Evolutionary conservation across 2,888 invertebrate genomes (phyloP), one percentile per base, ranked within the genome.

Genomic region (Cantharis lateralis): DNA sequence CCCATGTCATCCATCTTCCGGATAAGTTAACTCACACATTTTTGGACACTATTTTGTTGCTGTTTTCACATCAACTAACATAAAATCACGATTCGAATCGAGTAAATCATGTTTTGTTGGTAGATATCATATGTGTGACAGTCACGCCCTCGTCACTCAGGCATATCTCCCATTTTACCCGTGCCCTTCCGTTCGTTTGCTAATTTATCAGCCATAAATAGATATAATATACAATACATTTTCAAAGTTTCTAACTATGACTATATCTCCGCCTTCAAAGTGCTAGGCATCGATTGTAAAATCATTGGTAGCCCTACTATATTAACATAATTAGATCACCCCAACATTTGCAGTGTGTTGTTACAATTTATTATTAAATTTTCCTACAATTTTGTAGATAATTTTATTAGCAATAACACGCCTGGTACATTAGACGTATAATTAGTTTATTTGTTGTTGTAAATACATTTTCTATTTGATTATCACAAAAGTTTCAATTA

Each of bases 61-160:
- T 76, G 76, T 76, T 77, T 77, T 79, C 79, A 81, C 79, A 78
- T 75, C 79, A 74, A 79, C 81, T 79, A 78, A 80, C 76, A 78
- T 76, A 62, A 76, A 81, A 80, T 81, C 80, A 77, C 79, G 74
- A 84, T 82, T 78, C 84, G 84, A 85, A 85, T 85, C 84, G 84
- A 83, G 84, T 85, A 86, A 86, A 86, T 85, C 84, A 83, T 83
- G 85, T 85, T 85, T 79, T 66, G 64, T 66, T 66, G 64, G 84
- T 82, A 82, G 82, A 82, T 82, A 82, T 83, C 83, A 82, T 82
- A 82, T 85, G 84, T 84, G 82, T 83, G 79, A 83, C 81, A 85
- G 87, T 87, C 87, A 87, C 87, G 87, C 88, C 87, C 87, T 87
- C 84, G 86, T 86, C 87, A 85, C 84, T 87, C 84, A 87, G 86